Base-by-base conservation (phyloP, 2,797 vertebrate species). In the Darevskia mixta region DNA sequence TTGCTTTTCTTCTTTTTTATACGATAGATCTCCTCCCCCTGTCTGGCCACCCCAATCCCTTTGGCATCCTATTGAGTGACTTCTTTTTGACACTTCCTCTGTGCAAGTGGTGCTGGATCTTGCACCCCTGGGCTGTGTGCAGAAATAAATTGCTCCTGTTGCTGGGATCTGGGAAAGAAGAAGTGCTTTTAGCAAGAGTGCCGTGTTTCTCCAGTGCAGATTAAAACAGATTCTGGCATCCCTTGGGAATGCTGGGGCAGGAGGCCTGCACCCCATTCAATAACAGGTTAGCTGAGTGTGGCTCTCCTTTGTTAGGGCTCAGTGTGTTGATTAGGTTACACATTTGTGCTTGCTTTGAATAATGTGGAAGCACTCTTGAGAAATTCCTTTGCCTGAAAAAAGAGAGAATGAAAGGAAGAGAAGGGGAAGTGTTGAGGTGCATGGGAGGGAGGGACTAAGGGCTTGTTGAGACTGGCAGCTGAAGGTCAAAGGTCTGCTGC, bases 341-440 rank as follows among this genome's bases (percentile, higher is more conserved):
- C 91, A 93, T 95, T 95, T 93, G 90, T 90, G 90, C 92, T 94
- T 80, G 89, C 86, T 92, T 64, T 86, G 93, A 95, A 93, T 86
- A 29, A 83, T 79, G 91, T 83, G 80, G 90, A 49, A 87, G 91
- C 87, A 49, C 92, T 86, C 93, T 92, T 35, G 85, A 90, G 93
- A 91, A 91, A 27, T 88, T 73, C 82, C 73, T 5, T 23, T 80
- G 92, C 80, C 67, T 49, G 20, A 64, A 23, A 23, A 0, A 79
- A 89, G 90, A 82, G 80, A 20, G 0, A 0, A 23, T 81, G 69
- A 27, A 67, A 88, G 75, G 86, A 80, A 38, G 45, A 2, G 90
- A 32, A 64, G 20, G 82, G 82, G 55, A 58, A 75, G 85, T 90
- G 94, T 81, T 91, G 87, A 86, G 90, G 91, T 93, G 77, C 61